Evolutionary conservation across 2,888 invertebrate genomes (phyloP).

Genomic region (Epistrophella euchroma): DNA sequence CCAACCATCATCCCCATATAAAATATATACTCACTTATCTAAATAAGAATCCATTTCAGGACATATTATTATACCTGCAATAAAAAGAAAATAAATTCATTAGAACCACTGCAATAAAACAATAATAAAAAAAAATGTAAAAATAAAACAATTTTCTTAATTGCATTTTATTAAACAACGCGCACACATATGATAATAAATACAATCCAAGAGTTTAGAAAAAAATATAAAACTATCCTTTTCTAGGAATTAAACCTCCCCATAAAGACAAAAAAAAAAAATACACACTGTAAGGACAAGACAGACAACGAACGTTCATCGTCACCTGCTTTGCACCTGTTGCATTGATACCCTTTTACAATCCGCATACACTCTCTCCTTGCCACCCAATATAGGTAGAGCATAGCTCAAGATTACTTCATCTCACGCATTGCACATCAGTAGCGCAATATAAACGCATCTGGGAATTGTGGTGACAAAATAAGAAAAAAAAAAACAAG

Average conservation of each 20-base stretch:
- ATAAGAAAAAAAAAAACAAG: conserved; percentile 52
- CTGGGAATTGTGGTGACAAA: conserved; percentile 53
- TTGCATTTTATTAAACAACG: conserved; percentile 71
- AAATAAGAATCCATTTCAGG: conserved; percentile 57
- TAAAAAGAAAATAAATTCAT: conserved; percentile 56
- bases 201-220: conserved; percentile 1
- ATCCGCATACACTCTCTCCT: background rate
- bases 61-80: conserved; percentile 57
- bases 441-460: conserved; percentile 40
- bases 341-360: conserved; percentile 64
- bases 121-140: conserved; percentile 18
- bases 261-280: conserved; percentile 9
- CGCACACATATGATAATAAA: conserved; percentile 51
- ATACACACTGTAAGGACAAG: conserved; percentile 27
- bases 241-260: conserved; percentile 49
- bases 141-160: conserved; percentile 59
- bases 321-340: conserved; percentile 72
- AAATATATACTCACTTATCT: conserved; percentile 57
- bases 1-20: conserved; percentile 21
- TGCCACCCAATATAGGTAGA: background rate
- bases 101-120: conserved; percentile 35
- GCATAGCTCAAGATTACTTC: conserved; percentile 47
- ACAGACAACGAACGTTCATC: conserved; percentile 55
- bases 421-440: conserved; percentile 59
- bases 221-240: conserved; percentile 52